Percentiles rank a stretch among this genome's conserved stretches.
Conservation (phyloP, 2,888 invertebrate species). For the Chromoteleia sp. region DNA sequence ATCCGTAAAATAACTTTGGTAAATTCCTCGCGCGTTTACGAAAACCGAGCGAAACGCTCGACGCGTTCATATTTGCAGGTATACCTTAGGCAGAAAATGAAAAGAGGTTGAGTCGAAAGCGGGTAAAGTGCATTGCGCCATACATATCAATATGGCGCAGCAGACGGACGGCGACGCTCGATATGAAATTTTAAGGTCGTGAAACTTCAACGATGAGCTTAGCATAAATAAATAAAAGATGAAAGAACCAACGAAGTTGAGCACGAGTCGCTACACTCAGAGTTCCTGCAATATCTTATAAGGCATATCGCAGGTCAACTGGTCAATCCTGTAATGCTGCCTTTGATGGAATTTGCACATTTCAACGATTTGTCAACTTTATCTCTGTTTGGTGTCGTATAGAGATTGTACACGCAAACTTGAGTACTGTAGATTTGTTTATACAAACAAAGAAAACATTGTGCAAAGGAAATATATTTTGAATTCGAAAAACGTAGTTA, state of each 20-base stretch:
- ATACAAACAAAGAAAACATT: conserved; percentile 45
- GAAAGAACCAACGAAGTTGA: conserved; percentile 67
- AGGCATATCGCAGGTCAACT: conserved; percentile 65
- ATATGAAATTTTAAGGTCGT: conserved; percentile 80
- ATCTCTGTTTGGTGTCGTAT: conserved; percentile 48
- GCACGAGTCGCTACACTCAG: conserved; percentile 50
- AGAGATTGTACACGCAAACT: conserved; percentile 38
- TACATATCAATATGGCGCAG: conserved; percentile 75
- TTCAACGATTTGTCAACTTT: conserved; percentile 56
- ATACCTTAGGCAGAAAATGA: conserved; percentile 74
- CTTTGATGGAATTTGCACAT: conserved; percentile 55
- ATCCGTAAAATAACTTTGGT: conserved; percentile 63
- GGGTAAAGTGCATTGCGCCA: conserved; percentile 76
- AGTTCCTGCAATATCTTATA: conserved; percentile 54
- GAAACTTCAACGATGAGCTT: conserved; percentile 77
- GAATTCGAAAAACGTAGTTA: conserved; percentile 7
- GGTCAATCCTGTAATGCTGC: conserved; percentile 66
- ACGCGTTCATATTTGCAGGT: conserved; percentile 69
- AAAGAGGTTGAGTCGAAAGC: conserved; percentile 73
- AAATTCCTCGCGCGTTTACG: conserved; percentile 71
- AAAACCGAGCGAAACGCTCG: conserved; percentile 65
- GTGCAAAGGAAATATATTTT: conserved; percentile 5
- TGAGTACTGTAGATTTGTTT: conserved; percentile 43
- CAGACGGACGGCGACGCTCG: conserved; percentile 68
- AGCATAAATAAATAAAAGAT: conserved; percentile 82